Conservation (phyloP, 64 coral and sea anemone species). For the Astreopora myriophthalma region DNA sequence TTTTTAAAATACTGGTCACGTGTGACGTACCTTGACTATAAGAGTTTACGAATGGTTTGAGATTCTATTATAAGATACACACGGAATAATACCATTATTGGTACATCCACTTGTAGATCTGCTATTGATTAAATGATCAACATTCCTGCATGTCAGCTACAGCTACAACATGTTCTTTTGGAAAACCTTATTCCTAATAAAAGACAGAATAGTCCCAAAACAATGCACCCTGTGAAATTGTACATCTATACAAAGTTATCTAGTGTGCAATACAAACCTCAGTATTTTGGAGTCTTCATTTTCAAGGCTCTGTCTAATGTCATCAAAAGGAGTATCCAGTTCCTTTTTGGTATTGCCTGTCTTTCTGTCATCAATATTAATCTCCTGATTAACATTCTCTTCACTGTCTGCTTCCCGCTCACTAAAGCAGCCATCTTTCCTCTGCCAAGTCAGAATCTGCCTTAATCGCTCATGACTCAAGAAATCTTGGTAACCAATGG, state of each 20-base stretch:
- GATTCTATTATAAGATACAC: too few species aligned
- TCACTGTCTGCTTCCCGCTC: neutral
- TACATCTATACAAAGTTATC: too few species aligned
- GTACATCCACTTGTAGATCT: too few species aligned
- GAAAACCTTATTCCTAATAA: too few species aligned
- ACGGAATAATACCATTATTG: too few species aligned
- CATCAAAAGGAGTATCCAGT: neutral
- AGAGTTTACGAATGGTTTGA: too few species aligned
- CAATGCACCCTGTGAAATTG: neutral
- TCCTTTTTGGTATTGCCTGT: neutral
- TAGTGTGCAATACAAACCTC: neutral
- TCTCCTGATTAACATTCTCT: neutral
- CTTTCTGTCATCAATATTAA: neutral
- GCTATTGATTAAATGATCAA: too few species aligned
- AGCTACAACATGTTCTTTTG: too few species aligned
- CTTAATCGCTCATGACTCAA: conserved; percentile 61
- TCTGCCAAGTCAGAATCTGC: conserved; percentile 88
- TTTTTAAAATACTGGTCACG: too few species aligned
- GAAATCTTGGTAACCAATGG: conserved; percentile 86
- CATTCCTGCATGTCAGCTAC: too few species aligned
- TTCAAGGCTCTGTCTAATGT: neutral
- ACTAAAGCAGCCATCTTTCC: conserved; percentile 86
- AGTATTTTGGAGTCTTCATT: neutral
- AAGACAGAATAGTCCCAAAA: too few species aligned
- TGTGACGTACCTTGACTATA: too few species aligned